phyloP scores from a whole-genome alignment of 2,113 vertebrate species.

The Jaculus jaculus region DNA sequence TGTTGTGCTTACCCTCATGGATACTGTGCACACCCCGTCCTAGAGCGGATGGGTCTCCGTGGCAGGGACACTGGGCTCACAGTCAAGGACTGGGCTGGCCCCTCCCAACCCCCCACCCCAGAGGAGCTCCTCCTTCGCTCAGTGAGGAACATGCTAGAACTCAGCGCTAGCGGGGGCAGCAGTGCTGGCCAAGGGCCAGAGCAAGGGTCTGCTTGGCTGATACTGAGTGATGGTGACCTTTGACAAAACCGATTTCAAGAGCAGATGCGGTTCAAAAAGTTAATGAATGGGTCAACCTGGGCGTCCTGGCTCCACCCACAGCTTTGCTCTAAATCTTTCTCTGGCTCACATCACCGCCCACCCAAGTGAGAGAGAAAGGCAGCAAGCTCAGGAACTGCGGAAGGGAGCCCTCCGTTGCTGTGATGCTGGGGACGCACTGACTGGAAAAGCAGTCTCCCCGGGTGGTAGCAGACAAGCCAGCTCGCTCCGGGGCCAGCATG shows the following conservation, averaged over 20 bases:
- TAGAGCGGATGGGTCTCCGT: fast-evolving
- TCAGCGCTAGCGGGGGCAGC: neutral
- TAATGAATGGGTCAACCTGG: fast-evolving
- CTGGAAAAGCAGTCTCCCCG: neutral
- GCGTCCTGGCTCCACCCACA: neutral
- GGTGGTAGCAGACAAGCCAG: too few species aligned
- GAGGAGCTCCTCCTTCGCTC: fast-evolving
- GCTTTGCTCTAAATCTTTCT: fast-evolving
- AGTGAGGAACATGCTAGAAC: fast-evolving
- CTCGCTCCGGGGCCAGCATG: neutral
- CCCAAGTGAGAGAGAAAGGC: fast-evolving
- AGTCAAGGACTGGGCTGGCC: fast-evolving
- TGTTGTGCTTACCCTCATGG: neutral
- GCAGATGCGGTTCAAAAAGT: neutral
- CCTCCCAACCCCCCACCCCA: fast-evolving
- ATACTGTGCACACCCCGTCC: fast-evolving
- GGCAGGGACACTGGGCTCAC: neutral
- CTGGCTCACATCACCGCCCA: neutral
- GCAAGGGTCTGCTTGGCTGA: fast-evolving
- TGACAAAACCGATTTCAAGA: neutral
- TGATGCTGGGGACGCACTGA: fast-evolving
- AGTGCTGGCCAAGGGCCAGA: too few species aligned
- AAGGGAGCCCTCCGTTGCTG: fast-evolving
- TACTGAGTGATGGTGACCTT: fast-evolving
- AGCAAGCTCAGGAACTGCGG: neutral